Conservation (phyloP, 1,140 invertebrate genomes). For the Halyomorpha halys region DNA sequence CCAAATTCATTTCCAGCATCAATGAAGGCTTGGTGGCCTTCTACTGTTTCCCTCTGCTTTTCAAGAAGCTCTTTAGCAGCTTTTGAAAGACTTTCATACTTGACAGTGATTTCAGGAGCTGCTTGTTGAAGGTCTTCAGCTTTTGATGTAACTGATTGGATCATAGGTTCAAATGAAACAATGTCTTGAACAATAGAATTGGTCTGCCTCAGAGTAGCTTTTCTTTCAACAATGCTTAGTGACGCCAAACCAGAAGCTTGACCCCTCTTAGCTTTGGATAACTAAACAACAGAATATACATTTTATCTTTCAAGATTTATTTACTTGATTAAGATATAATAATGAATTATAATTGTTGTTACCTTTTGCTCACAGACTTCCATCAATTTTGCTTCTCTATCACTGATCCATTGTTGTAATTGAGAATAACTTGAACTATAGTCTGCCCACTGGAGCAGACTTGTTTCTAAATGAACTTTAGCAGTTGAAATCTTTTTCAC, state of each 20-base stretch:
- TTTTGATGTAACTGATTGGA: slow-evolving; percentile 82
- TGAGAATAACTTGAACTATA: slow-evolving; percentile 85
- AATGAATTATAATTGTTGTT: slow-evolving; percentile 1
- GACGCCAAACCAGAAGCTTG: slow-evolving; percentile 60
- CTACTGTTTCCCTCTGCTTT: slow-evolving; percentile 79
- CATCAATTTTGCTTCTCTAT: slow-evolving; percentile 86
- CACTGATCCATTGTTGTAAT: slow-evolving; percentile 88
- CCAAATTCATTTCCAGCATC: slow-evolving; percentile 84
- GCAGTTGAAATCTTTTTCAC: slow-evolving; percentile 85
- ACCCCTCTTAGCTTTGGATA: slow-evolving; percentile 63
- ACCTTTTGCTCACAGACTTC: slow-evolving; percentile 78
- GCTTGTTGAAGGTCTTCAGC: slow-evolving; percentile 79
- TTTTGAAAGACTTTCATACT: slow-evolving; percentile 81
- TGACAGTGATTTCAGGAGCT: slow-evolving; percentile 76
- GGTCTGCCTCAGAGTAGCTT: slow-evolving; percentile 78
- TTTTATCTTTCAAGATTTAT: neutral
- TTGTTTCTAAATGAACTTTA: slow-evolving; percentile 85
- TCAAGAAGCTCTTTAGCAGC: slow-evolving; percentile 75
- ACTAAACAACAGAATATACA: slow-evolving; percentile 26
- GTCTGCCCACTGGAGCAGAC: slow-evolving; percentile 88
- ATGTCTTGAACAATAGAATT: slow-evolving; percentile 91
- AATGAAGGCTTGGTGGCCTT: slow-evolving; percentile 80
- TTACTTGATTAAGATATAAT: neutral
- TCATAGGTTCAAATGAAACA: slow-evolving; percentile 89
- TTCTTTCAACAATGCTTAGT: slow-evolving; percentile 69